Percentiles rank a stretch among this genome's conserved stretches.
Evolutionary conservation across 2,888 invertebrate species (phyloP).

Genomic region (Pheosia gnoma): DNA sequence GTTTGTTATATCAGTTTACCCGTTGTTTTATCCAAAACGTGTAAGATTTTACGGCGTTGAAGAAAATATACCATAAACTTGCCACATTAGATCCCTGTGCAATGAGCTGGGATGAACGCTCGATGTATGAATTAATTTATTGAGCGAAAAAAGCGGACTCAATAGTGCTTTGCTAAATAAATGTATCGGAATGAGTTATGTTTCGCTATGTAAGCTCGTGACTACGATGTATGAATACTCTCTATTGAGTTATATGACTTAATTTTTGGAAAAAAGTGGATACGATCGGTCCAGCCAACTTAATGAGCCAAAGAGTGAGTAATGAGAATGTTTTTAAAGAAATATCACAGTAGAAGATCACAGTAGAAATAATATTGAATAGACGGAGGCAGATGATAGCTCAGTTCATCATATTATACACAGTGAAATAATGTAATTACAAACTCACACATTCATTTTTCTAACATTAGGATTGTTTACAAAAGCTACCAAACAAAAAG

Average conservation of each 20-base stretch:
- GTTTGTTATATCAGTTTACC: neutral
- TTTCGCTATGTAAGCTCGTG: constrained; percentile 19
- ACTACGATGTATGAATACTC: neutral
- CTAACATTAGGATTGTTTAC: constrained; percentile 1
- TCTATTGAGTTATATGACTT: neutral
- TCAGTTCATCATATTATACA: neutral
- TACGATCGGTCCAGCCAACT: too few relatives aligned
- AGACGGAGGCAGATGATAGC: too few relatives aligned
- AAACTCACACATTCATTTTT: neutral
- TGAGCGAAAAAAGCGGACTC: constrained; percentile 29
- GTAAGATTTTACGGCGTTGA: constrained; percentile 32
- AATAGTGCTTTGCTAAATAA: constrained; percentile 18
- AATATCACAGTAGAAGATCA: too few relatives aligned
- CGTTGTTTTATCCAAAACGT: constrained; percentile 4
- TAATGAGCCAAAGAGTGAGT: too few relatives aligned
- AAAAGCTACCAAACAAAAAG: constrained; percentile 8
- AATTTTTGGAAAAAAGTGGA: neutral
- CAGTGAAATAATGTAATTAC: neutral
- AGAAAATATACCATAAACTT: constrained; percentile 25
- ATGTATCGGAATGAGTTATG: constrained; percentile 30
- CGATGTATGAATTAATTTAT: constrained; percentile 40
- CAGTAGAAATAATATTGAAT: too few relatives aligned
- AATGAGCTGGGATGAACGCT: constrained; percentile 28
- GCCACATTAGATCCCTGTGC: constrained; percentile 16
- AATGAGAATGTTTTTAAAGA: too few relatives aligned